These are phyloP conservation scores for Prochilodus magdalenae DNA, from an alignment of 2,113 vertebrate genomes.

Conservation along the genomic window DNA sequence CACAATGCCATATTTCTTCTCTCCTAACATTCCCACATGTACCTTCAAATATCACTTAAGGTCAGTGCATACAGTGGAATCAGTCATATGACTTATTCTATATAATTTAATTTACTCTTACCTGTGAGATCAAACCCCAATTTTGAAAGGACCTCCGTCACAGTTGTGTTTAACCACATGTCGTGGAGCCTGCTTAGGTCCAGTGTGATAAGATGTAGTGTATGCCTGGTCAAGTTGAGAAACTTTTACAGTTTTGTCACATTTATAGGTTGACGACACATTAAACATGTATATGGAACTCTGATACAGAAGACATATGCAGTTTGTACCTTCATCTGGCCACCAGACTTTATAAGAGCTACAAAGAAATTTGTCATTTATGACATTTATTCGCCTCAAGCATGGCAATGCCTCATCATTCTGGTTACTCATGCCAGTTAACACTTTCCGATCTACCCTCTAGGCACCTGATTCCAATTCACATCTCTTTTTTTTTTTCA, in stretches of 20 bases:
- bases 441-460: conserved; percentile 18
- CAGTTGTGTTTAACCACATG: background rate
- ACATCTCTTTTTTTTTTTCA: conserved; percentile 62
- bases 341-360: conserved; percentile 10
- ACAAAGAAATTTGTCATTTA: conserved; percentile 2
- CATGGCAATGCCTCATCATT: background rate
- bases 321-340: conserved; percentile 20
- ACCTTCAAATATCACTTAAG: background rate
- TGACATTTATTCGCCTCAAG: conserved; percentile 13
- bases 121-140: background rate
- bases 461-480: conserved; percentile 49
- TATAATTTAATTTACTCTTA: background rate
- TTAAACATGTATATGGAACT: conserved; percentile 36
- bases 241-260: conserved; percentile 27
- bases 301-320: conserved; percentile 1
- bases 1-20: background rate
- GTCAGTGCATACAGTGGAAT: background rate
- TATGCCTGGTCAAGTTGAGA: background rate
- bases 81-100: background rate
- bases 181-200: background rate
- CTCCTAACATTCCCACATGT: background rate
- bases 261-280: conserved; percentile 31
- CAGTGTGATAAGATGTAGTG: background rate
- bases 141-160: background rate
- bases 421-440: conserved; percentile 15